These are phyloP conservation scores for Acanthornis magna DNA, from an alignment of 2,797 vertebrate species.

Conservation along the genomic window DNA sequence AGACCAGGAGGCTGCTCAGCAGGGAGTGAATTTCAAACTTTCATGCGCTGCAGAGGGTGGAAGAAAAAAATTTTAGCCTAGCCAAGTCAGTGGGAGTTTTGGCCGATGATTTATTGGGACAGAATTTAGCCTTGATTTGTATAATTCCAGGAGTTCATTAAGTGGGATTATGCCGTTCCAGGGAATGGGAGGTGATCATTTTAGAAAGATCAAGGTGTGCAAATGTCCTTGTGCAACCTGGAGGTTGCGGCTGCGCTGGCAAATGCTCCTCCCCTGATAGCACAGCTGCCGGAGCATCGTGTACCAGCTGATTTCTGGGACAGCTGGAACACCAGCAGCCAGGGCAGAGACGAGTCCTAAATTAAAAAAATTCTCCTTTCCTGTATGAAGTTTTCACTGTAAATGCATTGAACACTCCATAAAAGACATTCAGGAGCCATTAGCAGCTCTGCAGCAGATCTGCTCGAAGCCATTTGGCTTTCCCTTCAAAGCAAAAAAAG, in stretches of 20 bases:
- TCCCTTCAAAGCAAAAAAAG: constrained; percentile 20
- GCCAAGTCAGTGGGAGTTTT: background rate
- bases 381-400: background rate
- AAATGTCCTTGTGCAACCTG: background rate
- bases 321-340: background rate
- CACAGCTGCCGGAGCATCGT: background rate
- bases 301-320: background rate
- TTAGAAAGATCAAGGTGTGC: background rate
- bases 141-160: background rate
- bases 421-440: background rate
- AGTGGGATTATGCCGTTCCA: background rate
- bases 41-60: background rate
- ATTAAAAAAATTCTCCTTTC: background rate
- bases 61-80: background rate
- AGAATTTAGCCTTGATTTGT: background rate
- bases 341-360: background rate
- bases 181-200: background rate
- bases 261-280: background rate
- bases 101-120: background rate
- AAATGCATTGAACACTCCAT: background rate
- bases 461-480: constrained; percentile 1
- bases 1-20: background rate
- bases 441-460: background rate
- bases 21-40: background rate
- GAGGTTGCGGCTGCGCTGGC: background rate